Base-by-base conservation (phyloP, 2,797 vertebrate species). In the Atherinosoma microstoma region DNA sequence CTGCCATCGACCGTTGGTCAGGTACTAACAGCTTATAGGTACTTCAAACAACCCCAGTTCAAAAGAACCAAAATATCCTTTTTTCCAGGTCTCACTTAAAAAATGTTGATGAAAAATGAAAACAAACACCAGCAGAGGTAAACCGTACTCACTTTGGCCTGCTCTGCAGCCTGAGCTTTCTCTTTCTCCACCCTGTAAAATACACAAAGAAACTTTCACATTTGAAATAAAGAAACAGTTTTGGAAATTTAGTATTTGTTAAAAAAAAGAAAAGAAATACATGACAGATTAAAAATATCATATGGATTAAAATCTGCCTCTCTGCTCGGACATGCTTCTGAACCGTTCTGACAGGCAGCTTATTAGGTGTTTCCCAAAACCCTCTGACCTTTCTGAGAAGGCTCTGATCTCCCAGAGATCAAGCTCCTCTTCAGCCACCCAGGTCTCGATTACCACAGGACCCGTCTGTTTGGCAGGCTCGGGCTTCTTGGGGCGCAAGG, bases 401-500 rank as follows among this genome's bases (percentile, higher is more conserved):
- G 97, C 97, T 92, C 97, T 95, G 89, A 99, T 99, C 93, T 99
- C 97, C 98, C 98, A 99, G 30, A 99, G 94, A 65, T 99, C 97
- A 86, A 99, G 93, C 59, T 99, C 98, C 82, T 99, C 98, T 87
- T 99, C 98, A 5, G 98, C 95, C 30, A 99, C 96, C 98, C 98
- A 99, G 45, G 95, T 97, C 93, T 99, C 98, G 11, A 98, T 96
- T 85, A 99, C 95, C 75, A 99, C 96, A 7, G 98, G 98, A 32
- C 98, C 98, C 0, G 97, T 98, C 90, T 98, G 97, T 92, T 98
- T 99, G 83, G 97, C 96, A 0, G 97, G 97, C 87, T 98, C 98
- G 0, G 96, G 96, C 89, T 98, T 97, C 92, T 99, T 99, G 42
- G 98, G 98, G 63, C 98, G 94, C 85, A 99, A 86, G n/a, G 98